phyloP scores from a whole-genome alignment of 2,888 invertebrate genomes.

The Biston betularia region DNA sequence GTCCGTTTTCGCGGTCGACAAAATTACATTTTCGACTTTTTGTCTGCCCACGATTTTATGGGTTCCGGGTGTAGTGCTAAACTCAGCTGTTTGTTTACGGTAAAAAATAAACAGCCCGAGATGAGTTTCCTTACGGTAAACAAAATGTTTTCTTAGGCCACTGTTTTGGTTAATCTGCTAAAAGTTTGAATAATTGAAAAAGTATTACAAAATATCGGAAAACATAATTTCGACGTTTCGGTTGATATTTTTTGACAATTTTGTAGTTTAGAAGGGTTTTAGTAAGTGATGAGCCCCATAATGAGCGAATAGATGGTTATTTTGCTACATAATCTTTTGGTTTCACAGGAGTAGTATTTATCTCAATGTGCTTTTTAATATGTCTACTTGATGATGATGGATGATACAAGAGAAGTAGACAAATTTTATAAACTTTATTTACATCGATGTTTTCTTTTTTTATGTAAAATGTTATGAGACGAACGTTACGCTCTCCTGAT shows the following conservation, averaged over 20 bases:
- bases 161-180: constrained; percentile 29
- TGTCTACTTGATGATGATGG: too few relatives aligned
- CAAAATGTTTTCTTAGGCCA: constrained; percentile 40
- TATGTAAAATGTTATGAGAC: too few relatives aligned
- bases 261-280: too few relatives aligned
- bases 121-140: constrained; percentile 38
- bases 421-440: too few relatives aligned
- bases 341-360: too few relatives aligned
- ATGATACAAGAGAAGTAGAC: too few relatives aligned
- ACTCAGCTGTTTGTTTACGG: constrained; percentile 37
- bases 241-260: background rate
- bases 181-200: constrained; percentile 21
- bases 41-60: constrained; percentile 30
- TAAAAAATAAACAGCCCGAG: constrained; percentile 45
- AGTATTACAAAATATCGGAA: constrained; percentile 13
- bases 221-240: background rate
- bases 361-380: too few relatives aligned
- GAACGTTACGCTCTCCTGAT: too few relatives aligned
- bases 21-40: constrained; percentile 37
- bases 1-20: constrained; percentile 30
- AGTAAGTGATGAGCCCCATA: too few relatives aligned
- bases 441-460: too few relatives aligned
- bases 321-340: too few relatives aligned
- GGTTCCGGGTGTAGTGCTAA: constrained; percentile 28
- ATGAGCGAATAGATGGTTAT: too few relatives aligned